Base-by-base conservation (phyloP, 2,888 invertebrate species). In the Dastarcus helophoroides region DNA sequence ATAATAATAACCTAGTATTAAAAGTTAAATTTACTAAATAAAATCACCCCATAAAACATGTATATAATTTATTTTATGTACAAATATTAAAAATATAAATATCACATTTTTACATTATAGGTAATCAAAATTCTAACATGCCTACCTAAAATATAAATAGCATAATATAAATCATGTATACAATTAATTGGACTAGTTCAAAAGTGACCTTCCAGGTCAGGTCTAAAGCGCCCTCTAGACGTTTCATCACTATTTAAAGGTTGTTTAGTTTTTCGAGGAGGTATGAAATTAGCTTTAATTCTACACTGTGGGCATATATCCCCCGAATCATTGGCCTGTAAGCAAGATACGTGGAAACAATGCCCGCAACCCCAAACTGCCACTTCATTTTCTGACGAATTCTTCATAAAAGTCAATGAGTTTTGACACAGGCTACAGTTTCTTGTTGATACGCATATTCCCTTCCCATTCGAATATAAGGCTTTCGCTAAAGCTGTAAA, bases 181-280 rank as follows among this genome's bases (percentile, higher is more conserved):
- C n/a, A n/a, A n/a, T n/a, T n/a, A n/a, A n/a, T n/a, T n/a, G n/a
- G n/a, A n/a, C n/a, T n/a, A n/a, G n/a, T n/a, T 50, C 53, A 61
- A 47, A 62, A 60, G 38, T 57, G 57, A 15, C 61, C 61, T 41
- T 62, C 61, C 23, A 62, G 40, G 39, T 62, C 57, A 9, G 61
- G 61, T 35, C 61, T 48, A 29, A 41, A 31, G 29, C 45, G 39
- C 24, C 29, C 12, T 26, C 26, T 30, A 16, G 26, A 9, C 6
- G n/a, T 6, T 17, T 6, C 19, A 17, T 17, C n/a, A 17, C n/a
- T 17, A 15, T n/a, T 25, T 11, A 17, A 8, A 9, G 8, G n/a
- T 13, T 12, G 15, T 14, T 22, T 14, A 25, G 15, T 26, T 35
- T 39, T 42, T 12, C 22, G 36, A 11, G 22, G 22, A 12, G 47